Conservation (phyloP, 2,113 vertebrate species). For the Agapornis roseicollis region DNA sequence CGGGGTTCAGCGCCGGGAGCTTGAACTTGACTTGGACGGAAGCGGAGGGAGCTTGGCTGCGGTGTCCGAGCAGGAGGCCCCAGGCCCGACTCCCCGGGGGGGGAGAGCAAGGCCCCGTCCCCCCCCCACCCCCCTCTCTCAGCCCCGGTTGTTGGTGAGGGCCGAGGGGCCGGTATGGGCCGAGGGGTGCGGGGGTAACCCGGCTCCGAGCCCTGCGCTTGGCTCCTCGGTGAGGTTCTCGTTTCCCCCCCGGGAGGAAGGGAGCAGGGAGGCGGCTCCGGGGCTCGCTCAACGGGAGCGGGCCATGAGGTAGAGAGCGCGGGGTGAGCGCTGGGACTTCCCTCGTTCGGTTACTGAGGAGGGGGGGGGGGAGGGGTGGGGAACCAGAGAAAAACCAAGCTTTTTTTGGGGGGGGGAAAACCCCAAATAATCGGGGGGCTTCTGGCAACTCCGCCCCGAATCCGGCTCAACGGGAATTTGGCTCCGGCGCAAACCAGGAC, state of each 20-base stretch:
- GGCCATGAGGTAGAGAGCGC: neutral
- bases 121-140: no score
- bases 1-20: no score
- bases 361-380: no score
- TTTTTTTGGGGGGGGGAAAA: neutral
- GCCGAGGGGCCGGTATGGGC: neutral
- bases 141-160: neutral
- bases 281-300: no score
- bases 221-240: no score
- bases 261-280: neutral
- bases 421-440: neutral
- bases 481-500: neutral
- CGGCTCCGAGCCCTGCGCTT: neutral
- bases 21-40: neutral
- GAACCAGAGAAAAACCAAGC: neutral
- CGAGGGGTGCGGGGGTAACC: neutral
- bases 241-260: neutral
- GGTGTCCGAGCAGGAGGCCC: no score
- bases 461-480: neutral
- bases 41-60: no score
- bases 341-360: neutral
- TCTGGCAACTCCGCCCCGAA: neutral
- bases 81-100: no score
- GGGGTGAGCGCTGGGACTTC: neutral
- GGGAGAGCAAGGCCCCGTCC: no score